Base-by-base conservation (phyloP, 2,113 vertebrate species). In the Phasianus colchicus region DNA sequence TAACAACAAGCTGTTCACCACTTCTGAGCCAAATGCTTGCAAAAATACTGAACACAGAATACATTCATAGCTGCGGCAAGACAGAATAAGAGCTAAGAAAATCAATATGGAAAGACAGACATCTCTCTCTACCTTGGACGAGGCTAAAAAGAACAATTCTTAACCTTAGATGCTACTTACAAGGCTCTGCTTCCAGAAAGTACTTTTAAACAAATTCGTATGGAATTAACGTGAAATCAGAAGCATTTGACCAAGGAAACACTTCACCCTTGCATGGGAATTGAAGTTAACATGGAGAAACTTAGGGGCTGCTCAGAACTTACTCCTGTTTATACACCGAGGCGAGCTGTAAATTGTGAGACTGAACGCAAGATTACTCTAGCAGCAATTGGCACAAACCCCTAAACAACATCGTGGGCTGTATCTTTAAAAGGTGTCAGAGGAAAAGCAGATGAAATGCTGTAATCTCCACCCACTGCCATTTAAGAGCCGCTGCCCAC, bases 371-470 rank as follows among this genome's bases (percentile, higher is more conserved):
- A n/a, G 83, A 47, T 47, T 29, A 32, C 29, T 77, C 38, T 25
- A 10, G 69, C 92, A 77, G 76, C 89, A 67, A 86, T 24, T 38
- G 88, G 71, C 93, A 81, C 13, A 27, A 47, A 9, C 20, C 32
- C 72, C 57, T 25, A 60, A 34, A 50, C 86, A 38, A 40, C 85
- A 50, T 7, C 14, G 78, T 67, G 92, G 92, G 91, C 77, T 97
- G 96, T 83, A 88, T 74, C 97, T 98, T 97, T 97, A 97, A 97
- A 98, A 97, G 96, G 97, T 92, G 97, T 89, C 83, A 52, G 97
- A 97, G 96, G 96, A 97, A 97, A 95, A 93, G 95, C 95, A 92
- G 96, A 85, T 78, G 95, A 97, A 95, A 95, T 85, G 93, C 94
- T 58, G 65, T 74, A 90, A 92, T 97, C 95, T 82, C 98, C 97